Conservation (phyloP, 2,797 vertebrate genomes). For the Pseudotriccus pelzelni region DNA sequence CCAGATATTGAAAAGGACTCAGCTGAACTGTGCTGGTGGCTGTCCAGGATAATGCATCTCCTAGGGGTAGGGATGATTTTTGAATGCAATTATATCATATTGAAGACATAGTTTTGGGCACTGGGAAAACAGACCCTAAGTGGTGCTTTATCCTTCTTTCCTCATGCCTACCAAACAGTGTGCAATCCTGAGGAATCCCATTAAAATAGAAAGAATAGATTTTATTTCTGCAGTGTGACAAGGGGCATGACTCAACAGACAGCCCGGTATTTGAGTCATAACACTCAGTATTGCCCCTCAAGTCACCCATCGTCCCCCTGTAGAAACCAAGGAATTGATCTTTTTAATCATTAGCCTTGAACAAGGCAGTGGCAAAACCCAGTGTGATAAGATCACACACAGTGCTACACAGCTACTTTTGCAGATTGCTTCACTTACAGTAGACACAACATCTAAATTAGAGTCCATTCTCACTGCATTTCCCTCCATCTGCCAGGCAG, state of each 20-base stretch:
- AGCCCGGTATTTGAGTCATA: neutral
- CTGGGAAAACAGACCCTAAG: neutral
- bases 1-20: neutral
- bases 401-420: neutral
- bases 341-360: neutral
- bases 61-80: neutral
- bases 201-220: neutral
- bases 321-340: constrained; percentile 8
- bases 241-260: constrained; percentile 5
- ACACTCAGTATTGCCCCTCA: constrained; percentile 33
- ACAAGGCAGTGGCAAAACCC: neutral
- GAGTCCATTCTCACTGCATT: neutral
- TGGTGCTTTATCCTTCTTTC: neutral
- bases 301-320: neutral
- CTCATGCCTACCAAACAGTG: neutral
- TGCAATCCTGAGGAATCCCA: constrained; percentile 17
- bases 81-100: neutral
- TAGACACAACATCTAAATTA: constrained; percentile 59
- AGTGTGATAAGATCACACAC: constrained; percentile 23
- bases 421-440: neutral
- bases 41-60: neutral
- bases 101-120: neutral
- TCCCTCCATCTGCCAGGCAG: constrained; percentile 3
- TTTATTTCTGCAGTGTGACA: neutral
- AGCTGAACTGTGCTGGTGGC: neutral